Evolutionary conservation across 2,888 invertebrate genomes (phyloP).

Genomic region (Drosophila cracens): DNA sequence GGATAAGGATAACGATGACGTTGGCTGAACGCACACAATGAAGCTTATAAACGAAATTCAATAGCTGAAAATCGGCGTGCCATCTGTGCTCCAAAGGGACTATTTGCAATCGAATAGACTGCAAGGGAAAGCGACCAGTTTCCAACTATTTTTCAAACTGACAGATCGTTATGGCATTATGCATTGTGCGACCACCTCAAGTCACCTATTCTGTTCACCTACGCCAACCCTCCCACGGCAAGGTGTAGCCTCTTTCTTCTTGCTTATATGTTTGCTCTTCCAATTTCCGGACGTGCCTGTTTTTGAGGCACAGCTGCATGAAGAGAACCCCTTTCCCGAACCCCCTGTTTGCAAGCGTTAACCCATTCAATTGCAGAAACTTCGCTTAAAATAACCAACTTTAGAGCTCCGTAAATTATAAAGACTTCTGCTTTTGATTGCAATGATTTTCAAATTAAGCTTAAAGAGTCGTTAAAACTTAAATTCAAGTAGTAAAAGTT

Average conservation of each 20-base stretch:
- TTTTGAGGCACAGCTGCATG: constrained; percentile 11
- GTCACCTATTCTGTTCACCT: background rate
- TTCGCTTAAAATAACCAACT: background rate
- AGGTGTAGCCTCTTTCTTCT: constrained; percentile 5
- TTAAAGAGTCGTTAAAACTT: background rate
- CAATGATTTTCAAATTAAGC: background rate
- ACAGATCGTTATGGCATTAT: constrained; percentile 75
- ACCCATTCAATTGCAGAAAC: constrained; percentile 23
- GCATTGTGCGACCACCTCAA: constrained; percentile 49
- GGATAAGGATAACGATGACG: constrained; percentile 53
- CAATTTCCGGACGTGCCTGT: constrained; percentile 60
- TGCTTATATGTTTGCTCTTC: constrained; percentile 53
- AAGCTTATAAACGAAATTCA: constrained; percentile 74
- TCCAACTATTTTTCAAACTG: constrained; percentile 72
- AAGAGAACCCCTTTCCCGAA: background rate
- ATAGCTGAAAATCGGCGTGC: constrained; percentile 72
- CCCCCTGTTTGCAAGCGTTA: constrained; percentile 30
- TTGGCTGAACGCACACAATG: constrained; percentile 53
- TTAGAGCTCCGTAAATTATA: background rate
- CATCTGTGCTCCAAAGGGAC: constrained; percentile 54
- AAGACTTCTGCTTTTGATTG: background rate
- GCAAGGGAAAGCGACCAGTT: constrained; percentile 31
- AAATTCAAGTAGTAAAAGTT: background rate
- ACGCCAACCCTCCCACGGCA: background rate
- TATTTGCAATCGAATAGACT: constrained; percentile 50